A percentile compares a stretch with the other conserved stretches of the same genome.
phyloP scores from a whole-genome alignment of 2,113 vertebrate genomes.

The Salvelinus alpinus region DNA sequence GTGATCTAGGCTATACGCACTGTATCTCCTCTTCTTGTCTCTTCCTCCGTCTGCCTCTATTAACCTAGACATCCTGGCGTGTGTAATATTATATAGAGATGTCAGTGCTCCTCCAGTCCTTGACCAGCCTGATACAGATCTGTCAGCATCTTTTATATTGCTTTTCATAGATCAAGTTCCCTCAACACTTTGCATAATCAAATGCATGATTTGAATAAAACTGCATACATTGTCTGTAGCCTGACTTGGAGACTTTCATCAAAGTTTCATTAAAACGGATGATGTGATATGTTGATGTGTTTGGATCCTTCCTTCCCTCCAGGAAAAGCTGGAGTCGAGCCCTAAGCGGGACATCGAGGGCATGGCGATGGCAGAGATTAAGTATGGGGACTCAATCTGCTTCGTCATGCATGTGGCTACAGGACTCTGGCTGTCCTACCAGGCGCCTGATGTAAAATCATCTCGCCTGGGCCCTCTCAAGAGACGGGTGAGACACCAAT shows the following conservation, averaged over 20 bases:
- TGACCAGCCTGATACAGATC: neutral
- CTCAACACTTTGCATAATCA: neutral
- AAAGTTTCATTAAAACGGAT: neutral
- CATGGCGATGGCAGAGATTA: constrained; percentile 96
- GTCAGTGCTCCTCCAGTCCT: neutral
- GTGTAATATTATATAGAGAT: neutral
- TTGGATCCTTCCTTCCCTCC: constrained; percentile 17
- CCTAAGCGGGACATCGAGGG: constrained; percentile 94
- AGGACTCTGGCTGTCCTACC: constrained; percentile 94
- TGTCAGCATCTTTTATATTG: neutral
- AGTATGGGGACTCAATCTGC: constrained; percentile 95
- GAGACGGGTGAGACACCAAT: constrained; percentile 82
- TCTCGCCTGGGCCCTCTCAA: constrained; percentile 91
- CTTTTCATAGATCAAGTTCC: neutral
- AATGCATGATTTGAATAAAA: neutral
- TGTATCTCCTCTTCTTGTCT: neutral
- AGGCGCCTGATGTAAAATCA: constrained; percentile 94
- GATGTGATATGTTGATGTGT: constrained; percentile 12
- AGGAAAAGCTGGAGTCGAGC: constrained; percentile 92
- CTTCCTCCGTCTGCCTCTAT: neutral
- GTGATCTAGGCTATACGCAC: neutral
- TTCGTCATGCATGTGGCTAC: constrained; percentile 91
- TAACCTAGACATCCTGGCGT: neutral
- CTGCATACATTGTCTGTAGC: neutral
- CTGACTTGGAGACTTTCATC: neutral